Evolutionary conservation across 1,140 invertebrate species (phyloP), one percentile per base, ranked within the genome.

Genomic region (Parapsyche elsis): DNA sequence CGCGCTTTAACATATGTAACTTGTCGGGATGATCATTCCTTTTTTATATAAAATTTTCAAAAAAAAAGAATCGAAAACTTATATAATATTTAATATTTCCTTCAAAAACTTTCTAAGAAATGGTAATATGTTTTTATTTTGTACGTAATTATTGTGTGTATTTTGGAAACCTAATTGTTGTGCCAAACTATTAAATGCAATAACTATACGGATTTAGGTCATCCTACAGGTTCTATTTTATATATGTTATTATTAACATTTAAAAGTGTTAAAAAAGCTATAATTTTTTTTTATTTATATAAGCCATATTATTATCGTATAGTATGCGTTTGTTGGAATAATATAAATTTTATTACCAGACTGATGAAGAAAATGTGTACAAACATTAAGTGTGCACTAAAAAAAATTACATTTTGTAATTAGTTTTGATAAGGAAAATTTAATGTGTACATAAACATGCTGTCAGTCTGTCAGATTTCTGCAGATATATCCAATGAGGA

Each of bases 361-460:
- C 81, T 82, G 81, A 82, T 77, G 71, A 79, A 70, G 79, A 81
- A 79, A 79, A 76, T 81, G 81, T 80, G 73, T 77, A 80, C 59
- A 76, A 49, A 75, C 49, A 80, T 61, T 80, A 73, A 46, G 30
- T 38, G 53, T 80, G 44, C 71, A 77, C 75, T 30, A 30, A 46
- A 74, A 21, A 77, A 78, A 77, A 81, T 81, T 67, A 81, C 80
- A 59, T 83, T 83, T 83, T 83, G 82, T 83, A 81, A 81, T 83
- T 81, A 83, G 46, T 83, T 83, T 81, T 83, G 79, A 79, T 83
- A 81, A 83, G 81, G 74, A 81, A 81, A 83, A 46, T 77, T 77
- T 44, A 79, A 81, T 74, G 73, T 83, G 82, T 83, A 83, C 70
- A 81, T 83, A 83, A 19, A 81, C 49, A 78, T 74, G 57, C 67